These are phyloP conservation scores for Aleiodes sp. DNA, from an alignment of 1,140 invertebrate genomes.

Conservation along the genomic window DNA sequence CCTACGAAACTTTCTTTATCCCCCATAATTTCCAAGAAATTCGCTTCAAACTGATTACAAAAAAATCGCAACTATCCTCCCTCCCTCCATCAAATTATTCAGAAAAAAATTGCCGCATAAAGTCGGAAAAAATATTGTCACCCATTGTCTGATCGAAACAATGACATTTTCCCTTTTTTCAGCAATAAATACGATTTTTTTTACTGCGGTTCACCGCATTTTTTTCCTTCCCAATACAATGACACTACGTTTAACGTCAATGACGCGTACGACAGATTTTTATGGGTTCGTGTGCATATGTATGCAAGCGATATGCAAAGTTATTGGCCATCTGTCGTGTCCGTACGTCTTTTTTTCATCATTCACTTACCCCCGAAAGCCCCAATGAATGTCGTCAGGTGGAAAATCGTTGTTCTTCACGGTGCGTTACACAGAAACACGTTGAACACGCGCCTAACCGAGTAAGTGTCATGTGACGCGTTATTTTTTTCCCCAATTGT, in stretches of 20 bases:
- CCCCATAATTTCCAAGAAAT: too few relatives aligned
- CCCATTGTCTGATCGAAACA: too few relatives aligned
- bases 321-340: constrained; percentile 39
- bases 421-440: constrained; percentile 36
- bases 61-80: too few relatives aligned
- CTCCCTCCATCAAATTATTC: too few relatives aligned
- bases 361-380: not conserved
- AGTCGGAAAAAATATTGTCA: too few relatives aligned
- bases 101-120: too few relatives aligned
- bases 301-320: constrained; percentile 35
- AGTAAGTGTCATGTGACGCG: not conserved
- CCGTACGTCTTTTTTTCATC: constrained; percentile 18
- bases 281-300: constrained; percentile 29
- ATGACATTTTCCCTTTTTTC: not conserved
- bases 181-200: not conserved
- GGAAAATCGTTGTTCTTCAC: constrained; percentile 41
- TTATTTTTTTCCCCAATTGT: constrained; percentile 12
- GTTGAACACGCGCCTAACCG: not conserved
- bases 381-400: constrained; percentile 37
- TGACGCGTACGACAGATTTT: constrained; percentile 41
- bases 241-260: not conserved
- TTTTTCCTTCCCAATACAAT: not conserved
- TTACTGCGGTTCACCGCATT: not conserved
- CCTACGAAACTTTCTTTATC: too few relatives aligned
- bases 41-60: too few relatives aligned